A percentile compares a stretch with the other conserved stretches of the same genome.
These are phyloP conservation scores for Hermaeophaga mercurialis DNA, from an alignment of 2,888 invertebrate species.

Conservation along the genomic window DNA sequence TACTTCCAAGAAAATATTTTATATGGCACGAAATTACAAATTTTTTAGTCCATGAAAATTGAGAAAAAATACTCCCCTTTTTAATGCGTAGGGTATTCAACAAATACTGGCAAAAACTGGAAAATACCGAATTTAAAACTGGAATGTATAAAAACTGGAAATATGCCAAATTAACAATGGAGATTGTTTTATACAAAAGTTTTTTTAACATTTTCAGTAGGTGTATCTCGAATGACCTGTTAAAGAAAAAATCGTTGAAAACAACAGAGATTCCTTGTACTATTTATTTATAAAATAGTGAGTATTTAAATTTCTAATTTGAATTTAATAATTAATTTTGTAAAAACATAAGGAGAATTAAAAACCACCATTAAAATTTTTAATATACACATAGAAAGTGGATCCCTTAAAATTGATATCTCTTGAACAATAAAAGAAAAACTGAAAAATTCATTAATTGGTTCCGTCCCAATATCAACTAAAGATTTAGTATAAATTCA, in stretches of 20 bases:
- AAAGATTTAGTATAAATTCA: too few relatives aligned
- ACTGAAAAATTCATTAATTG: too few relatives aligned
- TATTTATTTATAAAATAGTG: too few relatives aligned
- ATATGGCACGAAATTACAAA: conserved; percentile 7
- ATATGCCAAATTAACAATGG: background rate
- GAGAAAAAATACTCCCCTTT: conserved; percentile 30
- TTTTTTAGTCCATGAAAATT: conserved; percentile 9
- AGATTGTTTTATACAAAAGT: background rate
- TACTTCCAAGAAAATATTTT: background rate
- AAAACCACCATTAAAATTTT: background rate
- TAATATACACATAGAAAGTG: background rate
- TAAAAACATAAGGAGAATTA: background rate
- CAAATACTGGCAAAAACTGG: conserved; percentile 37
- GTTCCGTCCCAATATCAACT: too few relatives aligned
- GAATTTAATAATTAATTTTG: background rate
- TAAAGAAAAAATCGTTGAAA: too few relatives aligned
- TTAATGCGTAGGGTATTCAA: conserved; percentile 25
- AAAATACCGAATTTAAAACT: conserved; percentile 22
- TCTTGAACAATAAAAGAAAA: too few relatives aligned
- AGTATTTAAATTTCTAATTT: background rate
- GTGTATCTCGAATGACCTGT: background rate
- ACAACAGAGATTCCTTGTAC: too few relatives aligned
- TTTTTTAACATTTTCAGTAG: background rate
- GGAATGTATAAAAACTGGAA: conserved; percentile 30
- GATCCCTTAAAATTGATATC: background rate